These are phyloP conservation scores for Sinonovacula constricta DNA, from an alignment of 1,140 invertebrate species.

Conservation along the genomic window DNA sequence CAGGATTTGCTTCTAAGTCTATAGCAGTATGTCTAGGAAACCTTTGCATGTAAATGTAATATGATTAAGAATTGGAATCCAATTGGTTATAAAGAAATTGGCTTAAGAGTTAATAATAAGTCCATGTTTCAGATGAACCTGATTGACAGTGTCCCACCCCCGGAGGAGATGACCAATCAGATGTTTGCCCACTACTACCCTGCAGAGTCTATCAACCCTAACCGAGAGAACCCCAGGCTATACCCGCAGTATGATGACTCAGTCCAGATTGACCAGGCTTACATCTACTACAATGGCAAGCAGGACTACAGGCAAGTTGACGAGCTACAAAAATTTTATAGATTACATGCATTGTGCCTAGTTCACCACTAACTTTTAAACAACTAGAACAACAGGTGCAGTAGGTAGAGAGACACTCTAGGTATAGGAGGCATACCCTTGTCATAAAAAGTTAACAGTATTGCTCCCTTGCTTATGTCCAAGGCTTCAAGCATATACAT, in stretches of 20 bases:
- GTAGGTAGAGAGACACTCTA: too few species aligned
- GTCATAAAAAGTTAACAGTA: too few species aligned
- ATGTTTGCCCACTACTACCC: conserved; percentile 87
- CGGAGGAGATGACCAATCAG: conserved; percentile 92
- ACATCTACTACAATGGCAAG: conserved; percentile 81
- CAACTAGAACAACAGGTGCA: conserved; percentile 10
- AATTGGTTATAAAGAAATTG: too few species aligned
- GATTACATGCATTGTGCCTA: conserved; percentile 85
- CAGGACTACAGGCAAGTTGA: conserved; percentile 84
- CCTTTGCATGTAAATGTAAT: too few species aligned
- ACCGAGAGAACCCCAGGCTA: conserved; percentile 32
- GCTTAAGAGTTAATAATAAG: conserved; percentile 8
- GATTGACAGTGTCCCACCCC: conserved; percentile 82
- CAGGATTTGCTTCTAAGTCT: neutral
- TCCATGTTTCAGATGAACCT: conserved; percentile 79
- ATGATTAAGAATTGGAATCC: too few species aligned
- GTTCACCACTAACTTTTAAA: conserved; percentile 28
- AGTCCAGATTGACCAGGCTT: conserved; percentile 15
- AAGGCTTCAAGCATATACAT: too few species aligned
- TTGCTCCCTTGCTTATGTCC: too few species aligned
- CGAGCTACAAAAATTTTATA: conserved; percentile 92
- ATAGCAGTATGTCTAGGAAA: neutral
- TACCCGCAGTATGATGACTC: neutral
- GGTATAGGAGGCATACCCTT: too few species aligned
- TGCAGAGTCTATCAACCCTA: conserved; percentile 79